Base-by-base conservation (phyloP, 2,888 invertebrate genomes). In the Graphium colonna region DNA sequence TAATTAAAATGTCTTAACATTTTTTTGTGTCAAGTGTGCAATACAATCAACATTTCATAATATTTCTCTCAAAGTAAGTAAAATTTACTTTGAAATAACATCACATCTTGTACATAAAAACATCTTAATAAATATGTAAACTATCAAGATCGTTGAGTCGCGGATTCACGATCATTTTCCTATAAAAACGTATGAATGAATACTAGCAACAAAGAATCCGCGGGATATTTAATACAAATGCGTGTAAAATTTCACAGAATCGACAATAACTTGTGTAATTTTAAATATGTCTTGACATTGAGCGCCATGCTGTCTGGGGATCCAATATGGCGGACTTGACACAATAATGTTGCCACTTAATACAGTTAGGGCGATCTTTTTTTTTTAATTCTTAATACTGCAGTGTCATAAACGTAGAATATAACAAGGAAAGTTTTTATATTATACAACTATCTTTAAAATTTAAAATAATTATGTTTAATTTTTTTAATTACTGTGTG, bases 141-240 rank as follows among this genome's bases (percentile, higher is more conserved):
- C 3, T 21, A 21, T 21, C 21, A 21, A 21, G 21, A 21, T 5
- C 21, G 5, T 21, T 21, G 5, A 21, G 5, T 5, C 21, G 5
- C 21, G 21, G 2, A 5, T 5, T 53, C 41, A 39, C 53, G 51
- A 60, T 59, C 26, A 50, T 46, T 46, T 50, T 53, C 56, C 54
- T 51, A 54, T 52, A 57, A 48, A 48, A 55, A 52, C 39, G 48
- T 42, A 60, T 68, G 65, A 67, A 65, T 66, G 69, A 67, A 58
- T 42, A 42, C 18, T 42, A 39, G 18, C 21, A 54, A 66, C 55
- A 72, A 72, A 65, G 63, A 60, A 64, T 52, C 71, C 67, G 69
- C 64, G 53, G 61, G 72, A 56, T 52, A 58, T 55, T 53, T 62
- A 56, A 58, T 54, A 48, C 50, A 51, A 56, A 60, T 44, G 44